Evolutionary conservation across 2,113 vertebrate genomes (phyloP).

Genomic region (Amphiprion percula): DNA sequence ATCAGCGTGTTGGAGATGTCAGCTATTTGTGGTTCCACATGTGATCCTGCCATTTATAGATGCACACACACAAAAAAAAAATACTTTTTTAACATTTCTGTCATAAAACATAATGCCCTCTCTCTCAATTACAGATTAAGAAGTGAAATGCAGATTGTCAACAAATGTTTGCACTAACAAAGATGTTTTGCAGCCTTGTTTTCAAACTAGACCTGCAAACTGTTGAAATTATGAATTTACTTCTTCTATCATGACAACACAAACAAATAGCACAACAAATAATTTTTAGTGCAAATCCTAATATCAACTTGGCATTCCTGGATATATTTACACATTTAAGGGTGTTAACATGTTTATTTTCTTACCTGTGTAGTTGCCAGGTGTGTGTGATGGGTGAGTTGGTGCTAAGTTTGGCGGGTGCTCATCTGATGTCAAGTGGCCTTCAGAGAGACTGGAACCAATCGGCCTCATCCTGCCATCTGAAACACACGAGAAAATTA

Average conservation of each 20-base stretch:
- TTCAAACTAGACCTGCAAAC: background rate
- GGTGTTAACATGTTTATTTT: background rate
- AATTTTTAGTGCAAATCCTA: background rate
- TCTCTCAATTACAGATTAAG: background rate
- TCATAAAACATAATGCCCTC: background rate
- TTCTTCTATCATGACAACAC: background rate
- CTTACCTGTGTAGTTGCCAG: conserved; percentile 63
- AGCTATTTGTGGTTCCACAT: conserved; percentile 73
- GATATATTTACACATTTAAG: too few relatives aligned
- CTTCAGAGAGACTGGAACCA: conserved; percentile 62
- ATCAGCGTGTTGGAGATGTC: conserved; percentile 76
- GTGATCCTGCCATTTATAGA: conserved; percentile 63
- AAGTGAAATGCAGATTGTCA: background rate
- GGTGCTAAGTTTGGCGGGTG: conserved; percentile 49
- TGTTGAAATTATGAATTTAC: background rate
- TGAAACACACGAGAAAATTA: conserved; percentile 53
- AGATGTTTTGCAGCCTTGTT: background rate
- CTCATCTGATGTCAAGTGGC: conserved; percentile 70
- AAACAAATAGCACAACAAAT: background rate
- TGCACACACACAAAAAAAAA: conserved; percentile 11
- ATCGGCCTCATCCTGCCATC: conserved; percentile 84
- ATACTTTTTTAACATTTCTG: background rate
- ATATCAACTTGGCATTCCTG: too few relatives aligned
- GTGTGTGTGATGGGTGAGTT: conserved; percentile 57
- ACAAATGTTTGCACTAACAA: background rate